Conservation (phyloP, 2,113 vertebrate genomes). For the Lucifuga dentata region DNA sequence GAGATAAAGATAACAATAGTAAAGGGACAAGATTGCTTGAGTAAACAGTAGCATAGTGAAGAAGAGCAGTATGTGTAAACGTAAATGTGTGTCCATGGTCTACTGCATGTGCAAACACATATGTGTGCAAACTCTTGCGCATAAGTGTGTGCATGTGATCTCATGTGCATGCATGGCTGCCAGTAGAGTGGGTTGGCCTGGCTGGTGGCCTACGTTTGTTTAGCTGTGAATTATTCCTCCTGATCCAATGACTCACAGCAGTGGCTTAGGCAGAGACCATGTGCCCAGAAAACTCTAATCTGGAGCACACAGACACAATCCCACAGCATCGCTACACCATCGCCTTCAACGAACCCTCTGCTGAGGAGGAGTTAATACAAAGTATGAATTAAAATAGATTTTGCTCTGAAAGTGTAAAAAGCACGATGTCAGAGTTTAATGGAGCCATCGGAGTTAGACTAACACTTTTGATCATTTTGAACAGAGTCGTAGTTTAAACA, state of each 20-base stretch:
- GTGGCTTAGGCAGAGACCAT: slow-evolving; percentile 45
- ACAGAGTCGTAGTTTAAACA: no score
- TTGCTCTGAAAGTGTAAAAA: no score
- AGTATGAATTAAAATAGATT: no score
- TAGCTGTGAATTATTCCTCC: slow-evolving; percentile 76
- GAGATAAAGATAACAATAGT: slow-evolving; percentile 35
- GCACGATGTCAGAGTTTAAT: no score
- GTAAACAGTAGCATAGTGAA: not conserved
- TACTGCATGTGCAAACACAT: no score
- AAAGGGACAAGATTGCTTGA: slow-evolving; percentile 13
- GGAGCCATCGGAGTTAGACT: no score
- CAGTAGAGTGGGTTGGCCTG: slow-evolving; percentile 67
- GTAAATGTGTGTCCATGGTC: no score
- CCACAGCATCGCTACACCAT: slow-evolving; percentile 25
- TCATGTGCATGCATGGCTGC: slow-evolving; percentile 52
- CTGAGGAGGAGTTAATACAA: not conserved
- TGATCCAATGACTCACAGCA: slow-evolving; percentile 75
- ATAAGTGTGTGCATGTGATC: slow-evolving; percentile 30
- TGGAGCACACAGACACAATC: slow-evolving; percentile 40
- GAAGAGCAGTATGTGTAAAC: slow-evolving; percentile 17
- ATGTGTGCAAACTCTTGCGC: not conserved
- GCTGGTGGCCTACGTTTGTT: slow-evolving; percentile 73
- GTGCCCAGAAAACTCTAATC: slow-evolving; percentile 69
- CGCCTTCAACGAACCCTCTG: not conserved
- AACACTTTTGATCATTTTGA: no score